Percentiles rank a stretch among this genome's conserved stretches.
Evolutionary conservation across 2,888 invertebrate genomes (phyloP).

Genomic region (Sesia apiformis): DNA sequence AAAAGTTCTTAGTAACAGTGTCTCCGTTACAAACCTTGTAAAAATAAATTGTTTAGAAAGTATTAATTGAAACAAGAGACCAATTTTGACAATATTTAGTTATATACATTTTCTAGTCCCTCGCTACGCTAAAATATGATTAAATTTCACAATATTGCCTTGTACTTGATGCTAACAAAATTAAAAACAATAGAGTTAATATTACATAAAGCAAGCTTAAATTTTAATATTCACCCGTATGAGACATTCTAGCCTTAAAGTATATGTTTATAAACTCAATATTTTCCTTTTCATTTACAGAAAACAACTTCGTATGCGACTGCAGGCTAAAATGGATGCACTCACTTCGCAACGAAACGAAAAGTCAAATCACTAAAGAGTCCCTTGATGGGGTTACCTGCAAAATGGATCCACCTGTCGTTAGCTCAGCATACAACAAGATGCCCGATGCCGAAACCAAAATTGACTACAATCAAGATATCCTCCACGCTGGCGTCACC

Average conservation of each 20-base stretch:
- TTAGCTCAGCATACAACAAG: slow-evolving; percentile 65
- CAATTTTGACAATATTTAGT: too few relatives aligned
- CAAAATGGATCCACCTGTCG: slow-evolving; percentile 73
- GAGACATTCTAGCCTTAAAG: too few relatives aligned
- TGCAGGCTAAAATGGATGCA: slow-evolving; percentile 89
- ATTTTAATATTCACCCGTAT: too few relatives aligned
- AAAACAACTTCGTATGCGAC: slow-evolving; percentile 88
- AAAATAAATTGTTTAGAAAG: too few relatives aligned
- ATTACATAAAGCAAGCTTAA: too few relatives aligned
- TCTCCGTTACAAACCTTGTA: too few relatives aligned
- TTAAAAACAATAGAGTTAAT: not conserved
- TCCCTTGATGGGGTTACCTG: slow-evolving; percentile 83
- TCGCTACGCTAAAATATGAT: too few relatives aligned
- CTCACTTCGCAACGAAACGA: slow-evolving; percentile 82
- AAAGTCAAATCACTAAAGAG: slow-evolving; percentile 79
- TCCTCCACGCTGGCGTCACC: slow-evolving; percentile 45
- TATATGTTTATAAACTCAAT: too few relatives aligned
- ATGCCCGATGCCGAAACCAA: slow-evolving; percentile 45
- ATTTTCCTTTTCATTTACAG: slow-evolving; percentile 67
- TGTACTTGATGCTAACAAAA: not conserved
- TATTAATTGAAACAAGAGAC: too few relatives aligned
- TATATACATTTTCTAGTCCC: too few relatives aligned
- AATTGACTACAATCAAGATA: slow-evolving; percentile 49
- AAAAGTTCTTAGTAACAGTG: too few relatives aligned
- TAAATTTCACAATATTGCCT: too few relatives aligned